A percentile compares a stretch with the other conserved stretches of the same genome.
These are phyloP conservation scores for Acleris literana DNA, from an alignment of 2,888 invertebrate genomes.

Conservation along the genomic window DNA sequence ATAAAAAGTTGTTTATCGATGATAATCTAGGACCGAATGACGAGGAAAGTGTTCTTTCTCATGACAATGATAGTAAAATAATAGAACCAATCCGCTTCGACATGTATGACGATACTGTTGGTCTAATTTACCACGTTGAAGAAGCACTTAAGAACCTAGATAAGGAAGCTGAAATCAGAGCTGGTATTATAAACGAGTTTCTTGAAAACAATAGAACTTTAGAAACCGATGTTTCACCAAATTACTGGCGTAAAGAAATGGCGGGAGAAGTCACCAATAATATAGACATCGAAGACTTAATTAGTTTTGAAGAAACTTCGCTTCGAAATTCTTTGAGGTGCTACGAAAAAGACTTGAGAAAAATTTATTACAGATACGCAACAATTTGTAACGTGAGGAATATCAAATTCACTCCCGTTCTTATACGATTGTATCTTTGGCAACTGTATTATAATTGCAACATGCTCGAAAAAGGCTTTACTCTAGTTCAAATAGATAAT, in stretches of 20 bases:
- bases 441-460: slow-evolving; percentile 84
- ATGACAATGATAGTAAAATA: slow-evolving; percentile 40
- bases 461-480: slow-evolving; percentile 73
- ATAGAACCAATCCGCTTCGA: slow-evolving; percentile 57
- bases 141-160: slow-evolving; percentile 67
- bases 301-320: slow-evolving; percentile 71
- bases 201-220: slow-evolving; percentile 56
- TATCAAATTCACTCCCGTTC: slow-evolving; percentile 65
- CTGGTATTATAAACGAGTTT: slow-evolving; percentile 59
- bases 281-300: slow-evolving; percentile 50
- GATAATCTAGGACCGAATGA: slow-evolving; percentile 70
- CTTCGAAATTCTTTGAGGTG: slow-evolving; percentile 71
- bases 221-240: slow-evolving; percentile 34
- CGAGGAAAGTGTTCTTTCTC: slow-evolving; percentile 32
- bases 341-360: slow-evolving; percentile 74
- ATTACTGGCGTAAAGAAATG: slow-evolving; percentile 41
- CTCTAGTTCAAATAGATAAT: slow-evolving; percentile 79
- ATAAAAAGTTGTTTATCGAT: slow-evolving; percentile 76
- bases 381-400: slow-evolving; percentile 68
- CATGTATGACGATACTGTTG: slow-evolving; percentile 67
- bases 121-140: slow-evolving; percentile 73
- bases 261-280: slow-evolving; percentile 27
- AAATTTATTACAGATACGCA: slow-evolving; percentile 81
- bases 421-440: slow-evolving; percentile 84
- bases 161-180: slow-evolving; percentile 55